Evolutionary conservation across 1,140 invertebrate species (phyloP).

Genomic region (Pogonomyrmex barbatus): DNA sequence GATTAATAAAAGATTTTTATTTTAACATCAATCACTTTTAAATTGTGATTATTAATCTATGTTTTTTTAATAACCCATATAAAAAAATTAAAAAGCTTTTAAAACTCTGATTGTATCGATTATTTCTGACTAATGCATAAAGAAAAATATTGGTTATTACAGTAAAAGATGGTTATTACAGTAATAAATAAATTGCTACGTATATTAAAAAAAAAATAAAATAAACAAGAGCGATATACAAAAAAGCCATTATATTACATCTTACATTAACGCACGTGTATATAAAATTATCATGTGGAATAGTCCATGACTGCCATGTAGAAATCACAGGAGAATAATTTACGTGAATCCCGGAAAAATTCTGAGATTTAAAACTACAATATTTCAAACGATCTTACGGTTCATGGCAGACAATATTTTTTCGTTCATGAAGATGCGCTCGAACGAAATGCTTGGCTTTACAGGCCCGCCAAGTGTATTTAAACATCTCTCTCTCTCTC

Average conservation of each 20-base stretch:
- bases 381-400: not conserved
- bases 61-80: too few species aligned
- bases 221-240: not conserved
- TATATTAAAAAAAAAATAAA: not conserved
- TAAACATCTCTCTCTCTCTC: not conserved
- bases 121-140: too few species aligned
- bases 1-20: too few species aligned
- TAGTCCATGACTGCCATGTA: not conserved
- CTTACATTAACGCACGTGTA: not conserved
- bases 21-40: too few species aligned
- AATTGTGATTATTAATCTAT: too few species aligned
- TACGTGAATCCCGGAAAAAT: not conserved
- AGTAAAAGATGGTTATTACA: too few species aligned
- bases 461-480: not conserved
- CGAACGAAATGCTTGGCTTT: not conserved
- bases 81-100: too few species aligned
- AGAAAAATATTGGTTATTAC: too few species aligned
- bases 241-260: not conserved
- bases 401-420: slow-evolving; percentile 6
- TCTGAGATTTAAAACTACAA: not conserved
- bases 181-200: too few species aligned
- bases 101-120: too few species aligned
- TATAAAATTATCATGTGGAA: not conserved
- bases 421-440: not conserved
- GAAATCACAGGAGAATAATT: not conserved